Evolutionary conservation across 2,888 invertebrate species (phyloP).

Genomic region (Thereva unica): DNA sequence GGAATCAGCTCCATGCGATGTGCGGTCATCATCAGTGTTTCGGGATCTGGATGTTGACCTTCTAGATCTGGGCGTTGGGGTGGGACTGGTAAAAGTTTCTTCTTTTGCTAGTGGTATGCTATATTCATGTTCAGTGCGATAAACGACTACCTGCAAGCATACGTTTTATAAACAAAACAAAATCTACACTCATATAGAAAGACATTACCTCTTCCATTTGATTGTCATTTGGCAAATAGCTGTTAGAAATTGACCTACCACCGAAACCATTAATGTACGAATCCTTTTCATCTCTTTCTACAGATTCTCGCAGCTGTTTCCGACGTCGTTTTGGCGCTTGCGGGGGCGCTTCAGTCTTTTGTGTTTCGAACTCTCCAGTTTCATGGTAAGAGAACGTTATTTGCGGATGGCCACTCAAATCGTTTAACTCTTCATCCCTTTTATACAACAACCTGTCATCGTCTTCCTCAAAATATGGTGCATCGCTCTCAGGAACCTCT

Average conservation of each 20-base stretch:
- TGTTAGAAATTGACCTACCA: conserved; percentile 58
- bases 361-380: conserved; percentile 16
- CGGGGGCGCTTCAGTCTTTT: conserved; percentile 49
- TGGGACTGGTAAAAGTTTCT: conserved; percentile 63
- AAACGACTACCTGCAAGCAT: conserved; percentile 65
- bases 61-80: conserved; percentile 61
- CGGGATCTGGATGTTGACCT: conserved; percentile 61
- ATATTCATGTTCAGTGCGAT: conserved; percentile 69
- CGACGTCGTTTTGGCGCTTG: conserved; percentile 56
- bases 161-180: not conserved
- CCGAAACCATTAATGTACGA: conserved; percentile 56
- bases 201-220: conserved; percentile 54
- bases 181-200: not conserved
- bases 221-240: conserved; percentile 51
- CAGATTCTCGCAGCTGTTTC: conserved; percentile 48
- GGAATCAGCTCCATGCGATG: conserved; percentile 73
- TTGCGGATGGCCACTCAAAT: conserved; percentile 22
- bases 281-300: conserved; percentile 53
- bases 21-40: conserved; percentile 70
- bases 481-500: conserved; percentile 54
- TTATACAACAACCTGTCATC: conserved; percentile 50
- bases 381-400: conserved; percentile 6
- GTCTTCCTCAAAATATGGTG: conserved; percentile 52
- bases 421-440: conserved; percentile 7
- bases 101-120: conserved; percentile 64